phyloP scores from a whole-genome alignment of 2,113 vertebrate genomes.

The Neofelis nebulosa region DNA sequence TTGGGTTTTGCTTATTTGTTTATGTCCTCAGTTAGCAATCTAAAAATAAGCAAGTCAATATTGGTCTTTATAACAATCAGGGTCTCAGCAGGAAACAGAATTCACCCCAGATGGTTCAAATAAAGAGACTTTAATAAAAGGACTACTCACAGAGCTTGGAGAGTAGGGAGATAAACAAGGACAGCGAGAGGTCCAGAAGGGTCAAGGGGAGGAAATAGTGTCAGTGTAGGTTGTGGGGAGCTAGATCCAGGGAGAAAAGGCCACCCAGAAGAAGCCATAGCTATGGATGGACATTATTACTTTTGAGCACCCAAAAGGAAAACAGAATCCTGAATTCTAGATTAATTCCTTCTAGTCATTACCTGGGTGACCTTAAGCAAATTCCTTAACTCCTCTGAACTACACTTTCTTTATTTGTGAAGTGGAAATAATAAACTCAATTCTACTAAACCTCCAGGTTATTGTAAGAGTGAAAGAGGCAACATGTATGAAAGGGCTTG shows the following conservation, averaged over 20 bases:
- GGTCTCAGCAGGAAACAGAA: conserved; percentile 54
- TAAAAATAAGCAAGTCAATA: conserved; percentile 66
- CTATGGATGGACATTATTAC: background rate
- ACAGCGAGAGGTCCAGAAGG: background rate
- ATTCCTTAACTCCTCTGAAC: background rate
- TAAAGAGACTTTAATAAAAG: conserved; percentile 24
- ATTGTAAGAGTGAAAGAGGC: background rate
- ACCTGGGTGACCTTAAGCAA: background rate
- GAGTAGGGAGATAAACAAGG: background rate
- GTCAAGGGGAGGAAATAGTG: background rate
- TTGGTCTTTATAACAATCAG: conserved; percentile 29
- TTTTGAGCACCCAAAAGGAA: background rate
- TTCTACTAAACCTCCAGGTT: background rate
- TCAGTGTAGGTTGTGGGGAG: background rate
- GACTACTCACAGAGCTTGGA: background rate
- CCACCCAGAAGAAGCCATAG: background rate
- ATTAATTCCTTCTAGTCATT: background rate
- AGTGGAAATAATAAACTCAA: background rate
- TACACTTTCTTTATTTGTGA: background rate
- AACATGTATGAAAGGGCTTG: background rate
- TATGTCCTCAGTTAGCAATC: conserved; percentile 21
- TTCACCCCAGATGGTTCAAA: conserved; percentile 37
- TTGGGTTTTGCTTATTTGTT: conserved; percentile 53
- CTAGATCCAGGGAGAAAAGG: background rate
- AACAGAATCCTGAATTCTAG: background rate